Evolutionary conservation across 1,140 invertebrate genomes (phyloP).

Genomic region (Papilio xuthus): DNA sequence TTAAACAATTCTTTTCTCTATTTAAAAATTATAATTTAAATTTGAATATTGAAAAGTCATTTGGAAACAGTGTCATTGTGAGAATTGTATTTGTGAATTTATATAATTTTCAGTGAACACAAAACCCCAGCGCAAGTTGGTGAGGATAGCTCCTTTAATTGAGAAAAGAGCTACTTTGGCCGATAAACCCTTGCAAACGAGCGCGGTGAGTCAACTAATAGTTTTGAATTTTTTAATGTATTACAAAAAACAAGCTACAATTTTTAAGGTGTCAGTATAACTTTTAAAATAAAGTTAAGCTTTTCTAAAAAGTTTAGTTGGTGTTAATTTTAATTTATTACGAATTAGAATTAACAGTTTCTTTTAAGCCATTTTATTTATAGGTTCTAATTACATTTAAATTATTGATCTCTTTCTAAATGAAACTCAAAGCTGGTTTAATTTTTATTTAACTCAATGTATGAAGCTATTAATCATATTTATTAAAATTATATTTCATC

Average conservation of each 20-base stretch:
- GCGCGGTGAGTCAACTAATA: slow-evolving; percentile 51
- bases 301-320: not conserved
- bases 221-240: slow-evolving; percentile 19
- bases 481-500: slow-evolving; percentile 26
- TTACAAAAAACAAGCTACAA: not conserved
- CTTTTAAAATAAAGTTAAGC: not conserved
- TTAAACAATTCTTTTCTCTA: slow-evolving; percentile 52
- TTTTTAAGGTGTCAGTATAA: not conserved
- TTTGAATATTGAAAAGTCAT: slow-evolving; percentile 34
- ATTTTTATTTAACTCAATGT: not conserved
- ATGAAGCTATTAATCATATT: not conserved
- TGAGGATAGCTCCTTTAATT: slow-evolving; percentile 62
- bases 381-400: not conserved
- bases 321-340: not conserved
- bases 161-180: slow-evolving; percentile 54
- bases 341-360: not conserved
- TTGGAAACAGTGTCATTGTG: slow-evolving; percentile 17
- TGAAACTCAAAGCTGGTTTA: too few species aligned
- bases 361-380: too few species aligned
- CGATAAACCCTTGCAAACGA: slow-evolving; percentile 45
- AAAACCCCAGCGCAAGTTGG: slow-evolving; percentile 67
- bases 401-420: not conserved
- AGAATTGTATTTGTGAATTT: slow-evolving; percentile 34
- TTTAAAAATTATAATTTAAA: slow-evolving; percentile 45
- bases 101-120: slow-evolving; percentile 49